phyloP scores from a whole-genome alignment of 2,888 invertebrate species.

The Lathronympha strigana region DNA sequence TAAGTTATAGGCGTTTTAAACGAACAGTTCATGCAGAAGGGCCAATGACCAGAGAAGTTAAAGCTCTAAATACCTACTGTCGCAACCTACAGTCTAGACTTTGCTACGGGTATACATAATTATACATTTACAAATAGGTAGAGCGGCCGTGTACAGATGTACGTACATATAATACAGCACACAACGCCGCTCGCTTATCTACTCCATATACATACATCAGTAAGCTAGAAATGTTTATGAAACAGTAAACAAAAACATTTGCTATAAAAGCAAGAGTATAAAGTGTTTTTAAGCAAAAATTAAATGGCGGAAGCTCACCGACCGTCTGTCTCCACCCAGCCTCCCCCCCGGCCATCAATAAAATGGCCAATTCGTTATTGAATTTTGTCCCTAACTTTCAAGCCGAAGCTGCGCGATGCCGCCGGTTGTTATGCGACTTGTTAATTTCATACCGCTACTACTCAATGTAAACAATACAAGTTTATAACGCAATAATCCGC shows the following conservation, averaged over 20 bases:
- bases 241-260: conserved; percentile 67
- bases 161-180: conserved; percentile 32
- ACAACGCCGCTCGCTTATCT: conserved; percentile 40
- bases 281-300: conserved; percentile 58
- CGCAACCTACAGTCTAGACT: conserved; percentile 38
- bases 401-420: conserved; percentile 76
- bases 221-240: conserved; percentile 51
- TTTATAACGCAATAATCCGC: conserved; percentile 60
- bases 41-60: conserved; percentile 40
- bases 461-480: conserved; percentile 74
- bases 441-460: conserved; percentile 71
- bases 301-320: conserved; percentile 80
- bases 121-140: conserved; percentile 35
- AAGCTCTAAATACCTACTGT: conserved; percentile 41
- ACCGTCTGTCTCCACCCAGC: conserved; percentile 79
- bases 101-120: conserved; percentile 30
- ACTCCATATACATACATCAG: conserved; percentile 39
- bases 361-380: conserved; percentile 85
- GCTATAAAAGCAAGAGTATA: conserved; percentile 56
- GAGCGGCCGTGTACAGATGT: conserved; percentile 21
- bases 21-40: conserved; percentile 26
- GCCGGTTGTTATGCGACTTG: conserved; percentile 75
- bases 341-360: conserved; percentile 83
- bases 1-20: conserved; percentile 2
- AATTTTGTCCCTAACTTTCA: conserved; percentile 80